A percentile compares a stretch with the other conserved stretches of the same genome.
phyloP scores from a whole-genome alignment of 2,113 vertebrate genomes.

The Nymphicus hollandicus region DNA sequence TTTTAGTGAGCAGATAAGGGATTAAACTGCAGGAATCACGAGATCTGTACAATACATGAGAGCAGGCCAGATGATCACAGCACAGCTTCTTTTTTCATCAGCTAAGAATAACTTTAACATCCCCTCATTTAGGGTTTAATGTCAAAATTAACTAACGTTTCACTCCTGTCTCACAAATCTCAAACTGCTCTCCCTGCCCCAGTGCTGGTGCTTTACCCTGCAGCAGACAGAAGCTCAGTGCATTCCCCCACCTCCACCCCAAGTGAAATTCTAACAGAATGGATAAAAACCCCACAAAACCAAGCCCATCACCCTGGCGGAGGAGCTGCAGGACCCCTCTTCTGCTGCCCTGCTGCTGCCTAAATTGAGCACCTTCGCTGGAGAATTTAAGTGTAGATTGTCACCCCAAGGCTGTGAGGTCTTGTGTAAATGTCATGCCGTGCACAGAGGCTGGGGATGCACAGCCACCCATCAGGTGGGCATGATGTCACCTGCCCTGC shows the following conservation, averaged over 20 bases:
- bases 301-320: neutral
- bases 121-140: neutral
- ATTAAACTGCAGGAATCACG: slow-evolving; percentile 17
- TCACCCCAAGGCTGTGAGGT: neutral
- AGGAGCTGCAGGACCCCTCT: neutral
- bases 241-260: neutral
- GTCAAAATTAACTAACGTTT: neutral
- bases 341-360: neutral
- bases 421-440: neutral
- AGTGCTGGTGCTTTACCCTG: neutral
- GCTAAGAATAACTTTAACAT: slow-evolving; percentile 27
- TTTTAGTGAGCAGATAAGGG: slow-evolving; percentile 4
- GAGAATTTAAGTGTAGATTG: neutral
- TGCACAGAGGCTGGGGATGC: neutral
- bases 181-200: neutral
- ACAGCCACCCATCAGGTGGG: neutral
- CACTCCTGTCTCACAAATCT: neutral
- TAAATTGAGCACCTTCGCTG: neutral
- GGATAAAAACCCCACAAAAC: neutral
- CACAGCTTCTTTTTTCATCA: neutral
- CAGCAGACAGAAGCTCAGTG: neutral
- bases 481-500: neutral
- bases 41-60: neutral
- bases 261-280: neutral
- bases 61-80: neutral